Evolutionary conservation across 2,888 invertebrate species (phyloP), one percentile per base, ranked within the genome.

Genomic region (Torymus texanus): DNA sequence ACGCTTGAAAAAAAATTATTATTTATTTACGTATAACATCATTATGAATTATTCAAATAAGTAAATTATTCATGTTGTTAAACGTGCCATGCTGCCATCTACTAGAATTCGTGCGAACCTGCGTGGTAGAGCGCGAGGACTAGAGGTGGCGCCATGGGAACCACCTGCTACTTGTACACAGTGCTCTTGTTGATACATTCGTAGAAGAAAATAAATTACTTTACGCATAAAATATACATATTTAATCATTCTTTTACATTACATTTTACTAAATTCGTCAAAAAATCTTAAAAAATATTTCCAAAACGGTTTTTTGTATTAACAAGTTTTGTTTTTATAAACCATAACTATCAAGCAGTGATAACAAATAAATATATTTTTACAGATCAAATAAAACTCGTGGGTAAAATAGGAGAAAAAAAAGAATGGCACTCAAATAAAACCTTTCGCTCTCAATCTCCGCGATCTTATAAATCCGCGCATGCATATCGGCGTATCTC

Each of bases 61-160:
- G 41, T 41, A 41, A 41, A 41, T 41, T 41, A 41, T 41, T 41
- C 8, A 59, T 18, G 21, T 18, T 18, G 18, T 41, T 58, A 41
- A 53, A 51, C 16, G 2, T 61, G 11, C 8, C 55, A 66, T 67
- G 56, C 18, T 72, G 75, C 79, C 79, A 79, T 75, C 79, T 79
- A 56, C 56, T 66, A 51, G 75, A 62, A 56, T 71, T 53, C 14
- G 16, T 18, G 12, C 16, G 56, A 51, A 76, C 24, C 16, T 16
- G n/a, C 16, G 3, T 71, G 56, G 61, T 71, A 24, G 21, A 66
- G 10, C 12, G 11, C 2, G 18, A 18, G 11, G 10, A 75, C 61
- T 50, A n/a, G 5, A 79, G 79, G 68, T 71, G 79, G 79, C 79
- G 79, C 75, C 61, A 75, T 59, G 14, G 18, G 53, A 71, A 67